Conservation (phyloP, 1,140 invertebrate genomes). For the Listronotus oregonensis region DNA sequence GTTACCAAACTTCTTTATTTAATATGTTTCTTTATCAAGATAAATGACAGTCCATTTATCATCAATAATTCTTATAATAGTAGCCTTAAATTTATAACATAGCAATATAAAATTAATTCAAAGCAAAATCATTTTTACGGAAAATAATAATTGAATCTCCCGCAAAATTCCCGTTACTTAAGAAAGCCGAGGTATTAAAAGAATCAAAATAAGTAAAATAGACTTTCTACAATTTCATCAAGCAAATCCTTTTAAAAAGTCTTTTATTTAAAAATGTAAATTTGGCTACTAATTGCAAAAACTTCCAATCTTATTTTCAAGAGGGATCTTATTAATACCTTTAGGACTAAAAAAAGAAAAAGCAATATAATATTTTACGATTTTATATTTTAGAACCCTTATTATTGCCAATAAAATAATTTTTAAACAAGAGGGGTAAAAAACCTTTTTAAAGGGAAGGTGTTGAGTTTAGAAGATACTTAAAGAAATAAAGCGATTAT, state of each 20-base stretch:
- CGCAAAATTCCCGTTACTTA: constrained; percentile 5
- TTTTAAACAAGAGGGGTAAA: too few species aligned
- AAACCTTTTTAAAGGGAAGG: too few species aligned
- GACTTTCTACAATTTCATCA: constrained; percentile 5
- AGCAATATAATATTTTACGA: neutral
- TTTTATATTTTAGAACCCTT: neutral
- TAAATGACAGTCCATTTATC: too few species aligned
- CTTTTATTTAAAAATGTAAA: too few species aligned
- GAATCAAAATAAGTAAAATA: constrained; percentile 9
- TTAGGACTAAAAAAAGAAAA: neutral
- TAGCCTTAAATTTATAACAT: neutral
- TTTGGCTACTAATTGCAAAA: neutral
- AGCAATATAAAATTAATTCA: neutral
- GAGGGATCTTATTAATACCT: constrained; percentile 1
- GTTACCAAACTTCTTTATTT: too few species aligned
- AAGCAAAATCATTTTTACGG: constrained; percentile 16
- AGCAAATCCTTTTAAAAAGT: constrained; percentile 8
- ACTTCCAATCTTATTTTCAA: constrained; percentile 6
- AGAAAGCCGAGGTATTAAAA: constrained; percentile 7
- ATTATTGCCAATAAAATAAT: too few species aligned
- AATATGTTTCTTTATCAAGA: too few species aligned
- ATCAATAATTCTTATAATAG: too few species aligned
- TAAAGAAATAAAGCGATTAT: too few species aligned
- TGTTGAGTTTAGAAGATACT: too few species aligned
- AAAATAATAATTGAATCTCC: constrained; percentile 11